Percentiles rank a stretch among this genome's conserved stretches.
Evolutionary conservation across 2,797 vertebrate genomes (phyloP).

Genomic region (Tadarida brasiliensis): DNA sequence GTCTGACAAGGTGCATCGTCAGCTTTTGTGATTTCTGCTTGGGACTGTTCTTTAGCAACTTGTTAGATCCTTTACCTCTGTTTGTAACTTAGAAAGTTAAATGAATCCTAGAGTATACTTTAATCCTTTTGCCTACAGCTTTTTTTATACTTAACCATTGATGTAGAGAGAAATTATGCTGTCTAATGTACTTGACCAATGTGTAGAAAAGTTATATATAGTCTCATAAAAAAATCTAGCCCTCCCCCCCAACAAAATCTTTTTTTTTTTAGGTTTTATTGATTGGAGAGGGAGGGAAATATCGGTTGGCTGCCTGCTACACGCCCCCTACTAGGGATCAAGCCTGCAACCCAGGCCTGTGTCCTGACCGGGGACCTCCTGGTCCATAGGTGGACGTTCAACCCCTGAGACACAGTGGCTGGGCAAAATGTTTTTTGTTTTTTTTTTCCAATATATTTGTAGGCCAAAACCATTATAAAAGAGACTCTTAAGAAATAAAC

Average conservation of each 20-base stretch:
- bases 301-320: too few species aligned
- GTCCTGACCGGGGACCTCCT: too few species aligned
- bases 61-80: constrained; percentile 34
- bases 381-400: too few species aligned
- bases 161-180: background rate
- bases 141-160: constrained; percentile 31
- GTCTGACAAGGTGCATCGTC: constrained; percentile 54
- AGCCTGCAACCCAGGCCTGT: too few species aligned
- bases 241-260: constrained; percentile 52
- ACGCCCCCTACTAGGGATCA: too few species aligned
- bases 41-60: constrained; percentile 2
- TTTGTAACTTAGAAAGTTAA: constrained; percentile 60
- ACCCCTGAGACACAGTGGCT: too few species aligned
- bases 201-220: constrained; percentile 49
- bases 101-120: constrained; percentile 5
- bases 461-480: constrained; percentile 59
- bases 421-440: too few species aligned
- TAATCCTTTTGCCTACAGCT: background rate
- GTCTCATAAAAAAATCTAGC: constrained; percentile 12
- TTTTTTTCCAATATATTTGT: constrained; percentile 58
- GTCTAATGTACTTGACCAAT: constrained; percentile 60
- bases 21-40: background rate
- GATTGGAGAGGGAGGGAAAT: too few species aligned
- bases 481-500: constrained; percentile 70
- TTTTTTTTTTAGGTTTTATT: background rate